A percentile compares a stretch with the other conserved stretches of the same genome.
Evolutionary conservation across 2,888 invertebrate species (phyloP).

Genomic region (Rhogogaster chlorosoma): DNA sequence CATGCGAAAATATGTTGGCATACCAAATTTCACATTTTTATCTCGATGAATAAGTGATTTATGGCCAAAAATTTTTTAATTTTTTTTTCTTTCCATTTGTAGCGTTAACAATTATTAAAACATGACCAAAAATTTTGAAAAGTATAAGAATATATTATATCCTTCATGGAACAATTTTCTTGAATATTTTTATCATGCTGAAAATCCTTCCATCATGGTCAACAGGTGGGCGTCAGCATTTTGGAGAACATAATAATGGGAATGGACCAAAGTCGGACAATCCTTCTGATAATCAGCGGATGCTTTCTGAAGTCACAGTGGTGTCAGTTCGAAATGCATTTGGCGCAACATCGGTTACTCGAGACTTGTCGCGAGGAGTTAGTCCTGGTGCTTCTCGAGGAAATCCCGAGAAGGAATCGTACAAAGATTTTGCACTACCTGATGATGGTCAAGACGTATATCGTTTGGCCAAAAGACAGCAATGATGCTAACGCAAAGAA

Average conservation of each 20-base stretch:
- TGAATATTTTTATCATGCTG: too few species aligned
- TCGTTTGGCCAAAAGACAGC: constrained; percentile 82
- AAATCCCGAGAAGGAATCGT: constrained; percentile 81
- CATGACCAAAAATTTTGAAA: too few species aligned
- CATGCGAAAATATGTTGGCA: too few species aligned
- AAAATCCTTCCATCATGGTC: too few species aligned
- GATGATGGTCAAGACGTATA: constrained; percentile 85
- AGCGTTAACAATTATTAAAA: too few species aligned
- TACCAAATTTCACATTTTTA: too few species aligned
- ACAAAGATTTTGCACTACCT: constrained; percentile 84
- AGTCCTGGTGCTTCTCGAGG: constrained; percentile 83
- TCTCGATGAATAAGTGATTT: too few species aligned
- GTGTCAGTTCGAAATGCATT: constrained; percentile 87
- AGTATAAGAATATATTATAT: too few species aligned
- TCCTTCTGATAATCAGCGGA: constrained; percentile 83
- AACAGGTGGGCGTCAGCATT: constrained; percentile 83
- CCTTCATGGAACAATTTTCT: background rate
- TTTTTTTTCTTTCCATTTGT: too few species aligned
- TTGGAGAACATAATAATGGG: constrained; percentile 86
- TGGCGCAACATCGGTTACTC: constrained; percentile 84
- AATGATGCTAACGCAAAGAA: constrained; percentile 67
- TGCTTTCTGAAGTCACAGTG: constrained; percentile 85
- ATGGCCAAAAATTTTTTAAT: too few species aligned
- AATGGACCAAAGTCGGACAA: constrained; percentile 84
- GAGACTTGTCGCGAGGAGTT: constrained; percentile 83